These are phyloP conservation scores for Tinamus major DNA, from an alignment of 2,797 vertebrate species.

Conservation along the genomic window DNA sequence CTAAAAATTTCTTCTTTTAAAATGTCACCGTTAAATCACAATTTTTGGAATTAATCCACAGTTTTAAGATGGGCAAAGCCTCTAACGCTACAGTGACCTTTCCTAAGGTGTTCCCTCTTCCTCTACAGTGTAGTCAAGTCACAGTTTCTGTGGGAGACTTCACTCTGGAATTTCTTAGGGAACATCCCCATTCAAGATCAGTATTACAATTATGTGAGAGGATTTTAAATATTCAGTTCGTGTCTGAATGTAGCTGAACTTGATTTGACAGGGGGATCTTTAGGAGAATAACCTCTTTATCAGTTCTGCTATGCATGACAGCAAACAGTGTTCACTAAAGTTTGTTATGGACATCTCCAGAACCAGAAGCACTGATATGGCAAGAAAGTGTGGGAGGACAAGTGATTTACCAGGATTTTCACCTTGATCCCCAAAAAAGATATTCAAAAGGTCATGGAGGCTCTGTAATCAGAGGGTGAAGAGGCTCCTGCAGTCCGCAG, in stretches of 20 bases:
- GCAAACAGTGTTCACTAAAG: background rate
- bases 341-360: accelerated
- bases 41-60: background rate
- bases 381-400: background rate
- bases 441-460: background rate
- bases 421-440: background rate
- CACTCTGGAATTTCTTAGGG: background rate
- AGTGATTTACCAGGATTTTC: background rate
- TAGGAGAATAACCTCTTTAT: background rate
- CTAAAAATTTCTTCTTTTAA: background rate
- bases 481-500: background rate
- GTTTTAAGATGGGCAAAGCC: background rate
- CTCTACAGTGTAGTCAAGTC: background rate
- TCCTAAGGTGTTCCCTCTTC: background rate
- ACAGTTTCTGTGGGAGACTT: background rate
- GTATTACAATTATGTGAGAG: background rate
- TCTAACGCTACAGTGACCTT: background rate
- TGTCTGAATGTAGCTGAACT: background rate
- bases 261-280: background rate
- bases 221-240: background rate
- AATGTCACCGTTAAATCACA: background rate
- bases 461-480: background rate
- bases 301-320: background rate
- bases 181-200: background rate
- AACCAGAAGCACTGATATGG: background rate